Percentiles rank a stretch among this genome's conserved stretches.
phyloP scores from a whole-genome alignment of 2,113 vertebrate genomes.

The Sander lucioperca region DNA sequence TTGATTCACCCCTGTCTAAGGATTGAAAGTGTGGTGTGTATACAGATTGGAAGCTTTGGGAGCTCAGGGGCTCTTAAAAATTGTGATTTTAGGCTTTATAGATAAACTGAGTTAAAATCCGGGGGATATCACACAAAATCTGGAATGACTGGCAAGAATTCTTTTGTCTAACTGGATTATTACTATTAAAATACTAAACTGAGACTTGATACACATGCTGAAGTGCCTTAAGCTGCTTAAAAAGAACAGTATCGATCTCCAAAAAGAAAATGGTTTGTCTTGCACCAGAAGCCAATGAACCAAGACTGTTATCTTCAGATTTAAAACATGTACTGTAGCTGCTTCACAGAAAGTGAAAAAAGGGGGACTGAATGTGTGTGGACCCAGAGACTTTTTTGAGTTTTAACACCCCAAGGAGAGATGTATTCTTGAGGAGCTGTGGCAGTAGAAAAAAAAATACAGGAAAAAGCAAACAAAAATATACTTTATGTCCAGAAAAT shows the following conservation, averaged over 20 bases:
- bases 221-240: neutral
- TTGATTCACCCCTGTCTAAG: neutral
- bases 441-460: neutral
- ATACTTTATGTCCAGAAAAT: constrained; percentile 11
- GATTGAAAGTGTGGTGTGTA: neutral
- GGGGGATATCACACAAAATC: neutral
- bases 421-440: neutral
- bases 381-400: neutral
- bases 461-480: too few relatives aligned
- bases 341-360: neutral
- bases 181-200: neutral
- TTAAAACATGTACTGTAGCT: neutral
- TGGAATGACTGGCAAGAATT: neutral
- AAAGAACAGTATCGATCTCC: neutral
- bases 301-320: neutral
- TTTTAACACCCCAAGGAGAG: neutral
- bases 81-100: neutral
- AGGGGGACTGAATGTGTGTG: neutral
- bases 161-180: neutral
- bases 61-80: too few relatives aligned
- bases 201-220: neutral
- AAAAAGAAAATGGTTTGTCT: neutral
- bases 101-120: neutral
- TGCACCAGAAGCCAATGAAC: neutral
- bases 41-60: neutral